Base-by-base conservation (phyloP, 2,888 invertebrate species). In the Altica lythri region DNA sequence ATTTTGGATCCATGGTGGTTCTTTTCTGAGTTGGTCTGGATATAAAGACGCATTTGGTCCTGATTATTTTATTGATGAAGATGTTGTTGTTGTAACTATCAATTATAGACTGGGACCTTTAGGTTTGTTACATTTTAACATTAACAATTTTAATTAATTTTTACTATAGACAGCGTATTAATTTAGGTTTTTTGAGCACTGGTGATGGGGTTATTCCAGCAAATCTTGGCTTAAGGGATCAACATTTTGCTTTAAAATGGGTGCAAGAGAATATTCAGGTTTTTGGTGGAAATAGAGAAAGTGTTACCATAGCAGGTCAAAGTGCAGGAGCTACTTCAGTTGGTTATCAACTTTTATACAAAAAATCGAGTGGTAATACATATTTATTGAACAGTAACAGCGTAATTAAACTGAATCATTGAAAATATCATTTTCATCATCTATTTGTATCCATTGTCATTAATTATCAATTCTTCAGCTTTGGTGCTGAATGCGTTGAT, bases 321-420 rank as follows among this genome's bases (percentile, higher is more conserved):
- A 40, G 40, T 13, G 40, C 40, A 6, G 40, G 40, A 5, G 40
- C 40, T 10, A 40, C 22, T 4, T 12, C 6, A 12, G 40, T 40
- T 12, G 40, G 40, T 4, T 40, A 40, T 25, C 40, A 40, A 8
- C 13, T 40, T 13, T 16, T 51, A 14, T 32, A 35, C 14, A 10
- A 17, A 3, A 17, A 9, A n/a, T 12, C 4, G 5, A 4, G 34
- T 14, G 4, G 22, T 6, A 22, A 22, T 5, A n/a, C n/a, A n/a
- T n/a, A 22, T 22, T 22, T 22, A 22, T 6, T 5, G 4, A 6
- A 5, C 6, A 5, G 22, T 5, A 5, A 6, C 22, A 5, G 6
- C 6, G 22, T 5, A 6, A 6, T 6, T 22, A 22, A 22, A 22
- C n/a, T n/a, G 22, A 6, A 22, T 5, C 6, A 5, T 5, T 22